A percentile compares a stretch with the other conserved stretches of the same genome.
These are phyloP conservation scores for Chaetops frenatus DNA, from an alignment of 2,113 vertebrate genomes.

Conservation along the genomic window DNA sequence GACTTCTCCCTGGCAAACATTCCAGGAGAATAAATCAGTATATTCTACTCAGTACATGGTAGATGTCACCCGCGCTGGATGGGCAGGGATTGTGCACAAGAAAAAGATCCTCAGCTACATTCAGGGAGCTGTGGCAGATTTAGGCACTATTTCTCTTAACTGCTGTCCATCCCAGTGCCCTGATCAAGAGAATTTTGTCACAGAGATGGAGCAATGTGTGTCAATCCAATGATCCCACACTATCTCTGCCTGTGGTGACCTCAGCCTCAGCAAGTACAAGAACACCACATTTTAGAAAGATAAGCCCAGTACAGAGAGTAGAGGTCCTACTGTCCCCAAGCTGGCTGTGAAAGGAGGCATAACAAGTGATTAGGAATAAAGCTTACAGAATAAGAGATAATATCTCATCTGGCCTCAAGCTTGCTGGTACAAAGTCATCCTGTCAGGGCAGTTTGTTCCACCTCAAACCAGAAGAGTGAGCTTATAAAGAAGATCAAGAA, in stretches of 20 bases:
- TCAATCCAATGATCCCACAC: background rate
- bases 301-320: background rate
- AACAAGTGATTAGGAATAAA: background rate
- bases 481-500: background rate
- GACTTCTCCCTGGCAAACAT: background rate
- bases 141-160: background rate
- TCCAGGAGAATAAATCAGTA: background rate
- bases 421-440: background rate
- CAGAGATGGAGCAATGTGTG: background rate
- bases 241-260: background rate
- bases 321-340: background rate
- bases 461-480: background rate
- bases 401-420: background rate
- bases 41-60: too few relatives aligned
- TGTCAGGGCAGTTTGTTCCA: background rate
- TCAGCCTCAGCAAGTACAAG: background rate
- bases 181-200: background rate
- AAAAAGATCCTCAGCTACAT: background rate
- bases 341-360: background rate
- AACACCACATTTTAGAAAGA: background rate
- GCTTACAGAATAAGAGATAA: background rate
- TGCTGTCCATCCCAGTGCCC: background rate
- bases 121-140: background rate
- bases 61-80: background rate
- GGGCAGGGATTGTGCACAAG: background rate